Evolutionary conservation across 2,888 invertebrate species (phyloP).

Genomic region (Eupithecia subumbrata): DNA sequence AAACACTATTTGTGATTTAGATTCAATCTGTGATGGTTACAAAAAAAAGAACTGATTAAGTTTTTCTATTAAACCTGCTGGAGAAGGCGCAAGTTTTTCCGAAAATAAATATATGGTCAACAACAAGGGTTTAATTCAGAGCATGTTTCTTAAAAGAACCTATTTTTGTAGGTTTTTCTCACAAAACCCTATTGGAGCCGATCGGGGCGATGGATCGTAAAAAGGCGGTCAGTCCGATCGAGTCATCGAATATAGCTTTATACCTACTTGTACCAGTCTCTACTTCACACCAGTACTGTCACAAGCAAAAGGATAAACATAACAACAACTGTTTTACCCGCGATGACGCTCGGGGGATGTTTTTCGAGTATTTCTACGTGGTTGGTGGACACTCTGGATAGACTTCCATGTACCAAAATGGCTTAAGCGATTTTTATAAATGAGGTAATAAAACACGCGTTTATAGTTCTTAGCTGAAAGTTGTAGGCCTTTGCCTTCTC

Average conservation of each 20-base stretch:
- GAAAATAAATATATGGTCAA: neutral
- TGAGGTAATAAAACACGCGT: neutral
- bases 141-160: constrained; percentile 20
- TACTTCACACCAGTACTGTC: constrained; percentile 9
- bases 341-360: neutral
- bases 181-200: constrained; percentile 29
- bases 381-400: neutral
- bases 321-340: neutral
- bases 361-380: neutral
- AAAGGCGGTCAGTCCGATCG: constrained; percentile 24
- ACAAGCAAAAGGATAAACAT: neutral
- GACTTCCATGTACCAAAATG: neutral
- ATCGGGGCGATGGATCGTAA: constrained; percentile 32
- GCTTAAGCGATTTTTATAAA: neutral
- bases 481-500: too few species aligned
- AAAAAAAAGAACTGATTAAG: neutral
- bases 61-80: neutral
- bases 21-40: neutral
- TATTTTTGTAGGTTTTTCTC: constrained; percentile 25
- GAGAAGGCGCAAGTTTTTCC: neutral
- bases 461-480: neutral
- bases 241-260: constrained; percentile 31
- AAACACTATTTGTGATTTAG: neutral
- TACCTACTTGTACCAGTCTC: constrained; percentile 2
- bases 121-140: constrained; percentile 20